Percentiles rank a stretch among this genome's conserved stretches.
phyloP scores from a whole-genome alignment of 2,113 vertebrate genomes.

The Orcinus orca region DNA sequence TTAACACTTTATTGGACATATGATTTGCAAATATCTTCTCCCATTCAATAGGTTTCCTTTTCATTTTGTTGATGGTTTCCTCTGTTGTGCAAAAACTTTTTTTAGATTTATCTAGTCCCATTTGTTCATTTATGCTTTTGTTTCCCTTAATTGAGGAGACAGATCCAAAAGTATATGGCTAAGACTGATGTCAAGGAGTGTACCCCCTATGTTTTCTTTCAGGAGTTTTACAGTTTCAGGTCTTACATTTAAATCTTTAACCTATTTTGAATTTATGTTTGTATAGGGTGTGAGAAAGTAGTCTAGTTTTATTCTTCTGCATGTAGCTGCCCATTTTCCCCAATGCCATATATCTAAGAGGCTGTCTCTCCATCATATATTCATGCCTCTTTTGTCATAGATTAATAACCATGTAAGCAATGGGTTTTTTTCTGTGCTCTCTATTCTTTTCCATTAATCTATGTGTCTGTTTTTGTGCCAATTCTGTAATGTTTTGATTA shows the following conservation, averaged over 20 bases:
- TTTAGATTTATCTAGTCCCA: neutral
- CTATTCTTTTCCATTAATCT: neutral
- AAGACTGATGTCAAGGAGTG: neutral
- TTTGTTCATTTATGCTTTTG: neutral
- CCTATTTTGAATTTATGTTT: neutral
- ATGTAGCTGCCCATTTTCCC: neutral
- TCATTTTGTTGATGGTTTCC: neutral
- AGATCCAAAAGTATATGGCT: neutral
- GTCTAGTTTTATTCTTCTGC: neutral
- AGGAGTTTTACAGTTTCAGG: neutral
- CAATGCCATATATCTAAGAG: neutral
- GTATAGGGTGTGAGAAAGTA: neutral
- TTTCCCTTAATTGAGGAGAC: neutral
- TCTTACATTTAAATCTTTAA: neutral
- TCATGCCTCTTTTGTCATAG: neutral
- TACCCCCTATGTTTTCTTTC: neutral
- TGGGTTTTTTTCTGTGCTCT: neutral
- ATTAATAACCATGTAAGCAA: neutral
- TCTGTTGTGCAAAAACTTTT: neutral
- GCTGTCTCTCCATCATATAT: neutral
- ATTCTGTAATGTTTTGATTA: neutral
- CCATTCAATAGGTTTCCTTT: neutral
- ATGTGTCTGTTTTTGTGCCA: neutral
- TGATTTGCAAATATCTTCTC: neutral
- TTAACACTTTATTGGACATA: rapidly evolving